Evolutionary conservation across 1,140 invertebrate genomes (phyloP), one percentile per base, ranked within the genome.

Genomic region (Hypothenemus hampei): DNA sequence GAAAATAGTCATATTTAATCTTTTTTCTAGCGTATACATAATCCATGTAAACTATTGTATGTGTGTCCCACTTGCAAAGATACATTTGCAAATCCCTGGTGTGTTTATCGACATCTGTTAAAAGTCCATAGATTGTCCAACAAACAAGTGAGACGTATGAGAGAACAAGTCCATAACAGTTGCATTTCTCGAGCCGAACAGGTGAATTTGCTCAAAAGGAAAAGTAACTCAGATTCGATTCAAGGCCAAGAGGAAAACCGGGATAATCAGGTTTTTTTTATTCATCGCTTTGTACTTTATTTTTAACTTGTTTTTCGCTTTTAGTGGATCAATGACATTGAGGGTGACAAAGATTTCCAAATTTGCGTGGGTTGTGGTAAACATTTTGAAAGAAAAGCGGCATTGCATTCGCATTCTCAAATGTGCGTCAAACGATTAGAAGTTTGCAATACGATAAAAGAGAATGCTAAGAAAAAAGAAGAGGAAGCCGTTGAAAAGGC

Each of bases 41-140:
- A 81, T 35, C 74, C 79, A n/a, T 79, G 77, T 37, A 72, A 80
- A 26, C 69, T 80, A 33, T 80, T 82, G 3, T 86, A 81, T 65
- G 78, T 78, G 10, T 87, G 85, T 65, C 83, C 82, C 8, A 80
- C 79, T 52, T 86, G 84, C 65, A 69, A 80, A n/a, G 78, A 78
- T 50, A 79, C 78, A 54, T 86, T 85, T 69, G 74, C 81, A 24
- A 84, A 83, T 58, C 75, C 80, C 0, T 85, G 82, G 77, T 80
- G 81, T 61, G 84, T 86, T 4, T 82, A 83, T 62, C 74, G 84
- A n/a, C 85, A 87, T 75, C 72, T 86, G 6, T 79, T 78, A 47
- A 85, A 83, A 77, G 78, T 84, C 65, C 80, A 83, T 67, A 76
- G 78, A 54, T 81, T 79, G 72, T 76, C 77, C n/a, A 74, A 76